These are phyloP conservation scores for Promerops cafer DNA, from an alignment of 2,113 vertebrate genomes.

Conservation along the genomic window DNA sequence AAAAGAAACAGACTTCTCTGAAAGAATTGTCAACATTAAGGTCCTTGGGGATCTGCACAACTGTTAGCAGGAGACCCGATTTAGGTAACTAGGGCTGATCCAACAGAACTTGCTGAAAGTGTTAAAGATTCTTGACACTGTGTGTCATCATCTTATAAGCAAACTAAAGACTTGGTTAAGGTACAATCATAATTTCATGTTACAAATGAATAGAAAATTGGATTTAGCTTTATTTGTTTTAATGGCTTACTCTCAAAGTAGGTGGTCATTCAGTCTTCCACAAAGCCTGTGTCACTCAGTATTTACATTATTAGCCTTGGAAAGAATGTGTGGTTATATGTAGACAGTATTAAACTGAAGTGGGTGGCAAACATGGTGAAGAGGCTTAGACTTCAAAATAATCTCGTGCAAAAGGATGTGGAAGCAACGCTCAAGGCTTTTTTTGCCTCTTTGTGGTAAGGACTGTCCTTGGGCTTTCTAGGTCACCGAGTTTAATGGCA, in stretches of 20 bases:
- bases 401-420: background rate
- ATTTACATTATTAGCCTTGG: background rate
- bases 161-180: background rate
- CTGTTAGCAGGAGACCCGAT: background rate
- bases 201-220: background rate
- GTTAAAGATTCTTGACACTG: background rate
- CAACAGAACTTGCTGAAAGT: background rate
- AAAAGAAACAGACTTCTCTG: background rate
- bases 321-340: background rate
- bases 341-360: background rate
- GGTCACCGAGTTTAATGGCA: background rate
- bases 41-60: background rate
- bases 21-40: background rate
- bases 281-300: background rate
- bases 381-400: background rate
- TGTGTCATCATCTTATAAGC: background rate
- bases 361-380: background rate
- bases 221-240: background rate
- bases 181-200: background rate
- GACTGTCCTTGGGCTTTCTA: background rate
- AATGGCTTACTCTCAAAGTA: background rate
- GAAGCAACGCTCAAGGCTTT: background rate
- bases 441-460: background rate
- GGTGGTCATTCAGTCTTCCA: background rate
- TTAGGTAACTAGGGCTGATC: background rate